A percentile compares a stretch with the other conserved stretches of the same genome.
phyloP scores from a whole-genome alignment of 2,113 vertebrate genomes.

The Brachionichthys hirsutus region DNA sequence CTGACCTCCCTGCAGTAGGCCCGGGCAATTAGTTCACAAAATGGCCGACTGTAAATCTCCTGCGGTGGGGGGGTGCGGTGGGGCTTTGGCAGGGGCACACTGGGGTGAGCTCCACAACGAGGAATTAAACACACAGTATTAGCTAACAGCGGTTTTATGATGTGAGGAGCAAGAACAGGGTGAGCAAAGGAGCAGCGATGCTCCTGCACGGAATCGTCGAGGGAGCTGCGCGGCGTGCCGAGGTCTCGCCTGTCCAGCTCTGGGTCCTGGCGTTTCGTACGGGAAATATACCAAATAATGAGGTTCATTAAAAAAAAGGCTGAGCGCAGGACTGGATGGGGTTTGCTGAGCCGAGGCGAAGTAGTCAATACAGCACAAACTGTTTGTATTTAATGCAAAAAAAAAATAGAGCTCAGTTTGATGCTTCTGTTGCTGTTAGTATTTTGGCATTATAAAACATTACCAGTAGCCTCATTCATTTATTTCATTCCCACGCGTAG shows the following conservation, averaged over 20 bases:
- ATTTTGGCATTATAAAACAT: neutral
- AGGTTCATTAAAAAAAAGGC: conserved; percentile 22
- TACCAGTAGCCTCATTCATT: too few relatives aligned
- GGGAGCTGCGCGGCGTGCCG: conserved; percentile 21
- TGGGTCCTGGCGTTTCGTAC: neutral
- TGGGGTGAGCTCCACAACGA: conserved; percentile 61
- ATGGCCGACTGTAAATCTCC: conserved; percentile 75
- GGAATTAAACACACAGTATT: conserved; percentile 71
- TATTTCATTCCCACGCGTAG: too few relatives aligned
- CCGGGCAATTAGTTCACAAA: conserved; percentile 75
- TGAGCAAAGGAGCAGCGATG: conserved; percentile 38
- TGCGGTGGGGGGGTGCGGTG: conserved; percentile 41
- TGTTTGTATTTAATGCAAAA: neutral
- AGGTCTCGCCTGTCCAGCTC: conserved; percentile 6
- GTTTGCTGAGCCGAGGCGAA: conserved; percentile 4
- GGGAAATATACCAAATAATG: conserved; percentile 27
- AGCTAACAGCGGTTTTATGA: conserved; percentile 65
- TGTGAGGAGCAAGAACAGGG: conserved; percentile 42
- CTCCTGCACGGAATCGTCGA: conserved; percentile 7
- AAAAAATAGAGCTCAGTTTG: neutral
- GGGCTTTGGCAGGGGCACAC: conserved; percentile 64
- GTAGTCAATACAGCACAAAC: neutral
- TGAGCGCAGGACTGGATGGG: neutral
- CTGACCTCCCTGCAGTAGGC: conserved; percentile 65
- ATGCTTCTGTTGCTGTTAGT: neutral